Evolutionary conservation across 2,797 vertebrate genomes (phyloP), one percentile per base, ranked within the genome.

Genomic region (Syngnathus acus): DNA sequence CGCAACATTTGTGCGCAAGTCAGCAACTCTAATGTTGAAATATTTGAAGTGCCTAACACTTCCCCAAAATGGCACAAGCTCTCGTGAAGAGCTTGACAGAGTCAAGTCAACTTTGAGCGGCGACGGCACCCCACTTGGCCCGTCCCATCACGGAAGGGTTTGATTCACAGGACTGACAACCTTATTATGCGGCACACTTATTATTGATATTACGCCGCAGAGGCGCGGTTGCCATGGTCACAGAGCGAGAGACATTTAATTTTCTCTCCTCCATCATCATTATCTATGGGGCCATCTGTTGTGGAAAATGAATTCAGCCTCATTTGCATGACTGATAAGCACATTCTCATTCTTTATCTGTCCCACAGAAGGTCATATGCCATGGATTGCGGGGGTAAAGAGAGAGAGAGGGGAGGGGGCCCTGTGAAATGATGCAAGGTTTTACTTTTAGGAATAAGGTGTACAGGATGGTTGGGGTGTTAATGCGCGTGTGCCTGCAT

Each of bases 291-390:
- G 95, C 96, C 96, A 99, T 99, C 96, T 99, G 96, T 97, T 99
- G 95, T 98, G 96, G 95, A 99, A 98, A 98, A 99, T 99, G 96
- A 99, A 98, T 99, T 98, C 96, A 97, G 94, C 92, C 94, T 99
- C 94, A 98, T 99, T 99, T 99, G 96, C 96, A 99, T 99, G 95
- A 97, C 95, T 99, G 95, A 99, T 99, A 98, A 98, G 96, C 95
- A 93, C 94, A 94, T 99, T 98, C 94, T 98, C 94, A 94, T 99
- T 98, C 94, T 98, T 97, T 97, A 97, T 98, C 96, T 96, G 94
- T 96, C 96, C 95, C 96, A 95, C 94, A 95, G 96, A 99, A 98
- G 96, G 96, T 99, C 96, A 97, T 98, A 95, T 98, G 96, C 94
- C 94, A 94, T 92, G 94, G 94, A 96, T 17, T 45, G 16, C 5